Evolutionary conservation across 2,888 invertebrate genomes (phyloP).

Genomic region (Metellina segmentata): DNA sequence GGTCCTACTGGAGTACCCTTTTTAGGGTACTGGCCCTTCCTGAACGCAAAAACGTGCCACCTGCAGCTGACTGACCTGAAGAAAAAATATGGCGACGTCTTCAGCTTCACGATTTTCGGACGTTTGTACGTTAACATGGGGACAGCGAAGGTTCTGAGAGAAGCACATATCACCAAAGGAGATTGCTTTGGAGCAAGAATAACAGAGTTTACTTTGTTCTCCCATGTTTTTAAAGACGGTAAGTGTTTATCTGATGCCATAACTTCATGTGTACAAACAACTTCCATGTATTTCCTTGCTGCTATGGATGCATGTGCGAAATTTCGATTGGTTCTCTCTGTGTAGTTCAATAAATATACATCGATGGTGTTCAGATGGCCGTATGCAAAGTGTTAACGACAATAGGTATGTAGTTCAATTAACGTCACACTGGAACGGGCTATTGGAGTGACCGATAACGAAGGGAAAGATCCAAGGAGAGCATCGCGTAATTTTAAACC

Average conservation of each 20-base stretch:
- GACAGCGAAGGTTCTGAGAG: constrained; percentile 25
- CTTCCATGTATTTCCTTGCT: background rate
- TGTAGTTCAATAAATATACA: background rate
- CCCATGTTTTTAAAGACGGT: background rate
- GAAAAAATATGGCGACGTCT: constrained; percentile 76
- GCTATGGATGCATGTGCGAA: background rate
- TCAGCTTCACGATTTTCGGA: constrained; percentile 58
- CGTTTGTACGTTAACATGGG: constrained; percentile 48
- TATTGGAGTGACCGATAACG: too few relatives aligned
- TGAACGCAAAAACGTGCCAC: constrained; percentile 65
- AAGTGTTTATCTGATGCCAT: background rate
- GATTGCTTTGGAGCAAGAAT: constrained; percentile 27
- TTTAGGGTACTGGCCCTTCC: constrained; percentile 77
- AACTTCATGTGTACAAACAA: background rate
- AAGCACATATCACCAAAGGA: constrained; percentile 26
- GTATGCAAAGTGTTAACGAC: too few relatives aligned
- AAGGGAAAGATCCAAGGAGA: too few relatives aligned
- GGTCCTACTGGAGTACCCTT: constrained; percentile 77
- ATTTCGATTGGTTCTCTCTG: background rate
- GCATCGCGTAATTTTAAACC: too few relatives aligned
- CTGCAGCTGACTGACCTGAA: constrained; percentile 64
- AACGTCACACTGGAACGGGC: too few relatives aligned
- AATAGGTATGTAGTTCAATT: too few relatives aligned
- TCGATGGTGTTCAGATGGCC: background rate
- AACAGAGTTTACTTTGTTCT: background rate